Evolutionary conservation across 2,888 invertebrate species (phyloP), one percentile per base, ranked within the genome.

Genomic region (Pristionchus arcanus): DNA sequence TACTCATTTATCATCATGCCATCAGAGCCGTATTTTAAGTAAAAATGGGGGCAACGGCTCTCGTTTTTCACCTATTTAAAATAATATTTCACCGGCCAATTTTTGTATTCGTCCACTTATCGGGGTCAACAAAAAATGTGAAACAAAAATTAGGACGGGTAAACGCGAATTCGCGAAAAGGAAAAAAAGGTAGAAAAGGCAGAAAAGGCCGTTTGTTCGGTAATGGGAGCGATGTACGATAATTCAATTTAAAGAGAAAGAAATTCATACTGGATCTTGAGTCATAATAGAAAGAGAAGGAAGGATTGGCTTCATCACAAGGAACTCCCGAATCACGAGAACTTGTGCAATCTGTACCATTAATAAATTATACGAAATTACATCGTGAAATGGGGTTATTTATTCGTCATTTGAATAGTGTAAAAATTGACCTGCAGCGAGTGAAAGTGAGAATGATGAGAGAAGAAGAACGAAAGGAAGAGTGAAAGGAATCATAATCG

Each of bases 221-320:
- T n/a, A n/a, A n/a, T n/a, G n/a, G n/a, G n/a, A n/a, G n/a, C n/a
- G n/a, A n/a, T n/a, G n/a, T n/a, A n/a, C n/a, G n/a, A n/a, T n/a
- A n/a, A n/a, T n/a, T n/a, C n/a, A n/a, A n/a, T 37, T 1, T 15
- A 84, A 84, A 5, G 28, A 55, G 31, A 84, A 34, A n/a, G 55
- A 16, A 2, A 55, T 53, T 4, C 68, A 15, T 42, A 87, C 87
- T 87, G 1, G 87, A 49, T 71, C 71, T 28, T 13, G 71, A 19
- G 55, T 87, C 87, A 25, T n/a, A 87, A 42, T 71, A 87, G 71
- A 87, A 87, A 5, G 87, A 71, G 71, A 87, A 87, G 13, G 68
- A 87, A 19, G 87, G 19, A 4, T 25, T 28, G 11, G 28, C 71
- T 71, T 71, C 71, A 16, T 68, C 49, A 53, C 87, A 87, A 25